Evolutionary conservation across 2,797 vertebrate genomes (phyloP), one percentile per base, ranked within the genome.

Genomic region (Macroramphosus scolopax): DNA sequence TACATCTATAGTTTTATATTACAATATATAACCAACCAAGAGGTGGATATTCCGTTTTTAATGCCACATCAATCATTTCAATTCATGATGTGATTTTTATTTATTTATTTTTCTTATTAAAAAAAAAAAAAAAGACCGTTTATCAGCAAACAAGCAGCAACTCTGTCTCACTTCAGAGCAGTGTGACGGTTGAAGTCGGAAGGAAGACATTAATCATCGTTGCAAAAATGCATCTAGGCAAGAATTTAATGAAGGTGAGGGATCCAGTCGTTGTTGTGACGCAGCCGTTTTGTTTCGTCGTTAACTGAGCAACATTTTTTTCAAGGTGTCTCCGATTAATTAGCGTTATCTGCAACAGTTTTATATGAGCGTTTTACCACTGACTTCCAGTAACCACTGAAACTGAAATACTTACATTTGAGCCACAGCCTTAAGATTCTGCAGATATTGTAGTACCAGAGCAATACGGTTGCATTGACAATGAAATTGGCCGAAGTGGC

Each of bases 1-100:
- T 48, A 63, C 8, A 71, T 81, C 61, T 82, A 74, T 75, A 79
- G 72, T 82, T 84, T 82, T 86, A 29, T 86, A 80, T 61, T 32
- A 32, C 34, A 56, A 4, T 57, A 63, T 50, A 24, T 42, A 30
- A 60, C 52, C n/a, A n/a, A 49, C 63, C 40, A 15, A 52, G 22
- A 59, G 51, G 28, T 45, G 51, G 58, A 54, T 53, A 34, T 57
- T 68, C 16, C 26, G 44, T 65, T 63, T 59, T n/a, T 64, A 62
- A 17, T 29, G 33, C 42, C 46, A 48, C 39, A 40, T 56, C 38
- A 26, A 6, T 67, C 31, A 30, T 47, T 75, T 58, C 6, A 36
- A 22, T 47, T 33, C n/a, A 28, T 39, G 5, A 47, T 53, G 34
- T 48, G 14, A 18, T 41, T 65, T 52, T 28, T 32, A 12, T 44